Evolutionary conservation across 2,113 vertebrate genomes (phyloP).

Genomic region (Pholis gunnellus): DNA sequence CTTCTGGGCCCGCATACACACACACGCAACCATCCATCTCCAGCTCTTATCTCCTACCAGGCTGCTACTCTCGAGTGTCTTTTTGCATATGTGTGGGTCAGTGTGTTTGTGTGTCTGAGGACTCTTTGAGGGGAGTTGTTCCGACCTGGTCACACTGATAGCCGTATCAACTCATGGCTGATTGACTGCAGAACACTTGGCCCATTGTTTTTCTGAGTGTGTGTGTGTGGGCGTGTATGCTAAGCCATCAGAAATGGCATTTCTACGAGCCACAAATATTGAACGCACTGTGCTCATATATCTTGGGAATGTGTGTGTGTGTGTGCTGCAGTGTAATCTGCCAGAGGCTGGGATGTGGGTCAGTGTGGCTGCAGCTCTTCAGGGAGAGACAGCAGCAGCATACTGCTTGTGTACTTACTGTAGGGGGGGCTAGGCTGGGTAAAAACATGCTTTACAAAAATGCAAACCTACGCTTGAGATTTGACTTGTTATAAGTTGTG

Average conservation of each 20-base stretch:
- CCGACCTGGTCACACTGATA: slow-evolving; percentile 58
- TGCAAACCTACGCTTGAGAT: neutral
- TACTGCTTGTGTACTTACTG: slow-evolving; percentile 23
- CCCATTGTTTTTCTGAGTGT: slow-evolving; percentile 51
- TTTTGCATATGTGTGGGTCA: slow-evolving; percentile 38
- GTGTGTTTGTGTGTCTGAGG: slow-evolving; percentile 42
- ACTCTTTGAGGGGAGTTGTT: slow-evolving; percentile 55
- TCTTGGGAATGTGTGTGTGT: slow-evolving; percentile 17
- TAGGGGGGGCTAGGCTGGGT: neutral
- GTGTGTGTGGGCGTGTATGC: slow-evolving; percentile 2
- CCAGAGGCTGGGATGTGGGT: slow-evolving; percentile 70
- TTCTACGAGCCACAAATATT: slow-evolving; percentile 55
- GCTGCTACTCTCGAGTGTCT: slow-evolving; percentile 39
- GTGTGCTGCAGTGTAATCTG: slow-evolving; percentile 66
- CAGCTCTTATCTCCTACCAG: slow-evolving; percentile 60
- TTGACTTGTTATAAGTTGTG: neutral
- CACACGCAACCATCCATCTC: slow-evolving; percentile 52
- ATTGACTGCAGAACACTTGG: slow-evolving; percentile 67
- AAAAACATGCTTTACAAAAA: slow-evolving; percentile 19
- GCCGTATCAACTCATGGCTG: slow-evolving; percentile 64
- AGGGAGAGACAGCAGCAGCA: slow-evolving; percentile 28
- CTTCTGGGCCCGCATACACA: slow-evolving; percentile 5
- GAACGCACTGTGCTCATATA: slow-evolving; percentile 18
- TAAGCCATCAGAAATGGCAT: slow-evolving; percentile 65
- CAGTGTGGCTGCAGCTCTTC: slow-evolving; percentile 56